Percentiles rank a stretch among this genome's conserved stretches.
Evolutionary conservation across 2,113 vertebrate genomes (phyloP).

Genomic region (Psettodes erumei): DNA sequence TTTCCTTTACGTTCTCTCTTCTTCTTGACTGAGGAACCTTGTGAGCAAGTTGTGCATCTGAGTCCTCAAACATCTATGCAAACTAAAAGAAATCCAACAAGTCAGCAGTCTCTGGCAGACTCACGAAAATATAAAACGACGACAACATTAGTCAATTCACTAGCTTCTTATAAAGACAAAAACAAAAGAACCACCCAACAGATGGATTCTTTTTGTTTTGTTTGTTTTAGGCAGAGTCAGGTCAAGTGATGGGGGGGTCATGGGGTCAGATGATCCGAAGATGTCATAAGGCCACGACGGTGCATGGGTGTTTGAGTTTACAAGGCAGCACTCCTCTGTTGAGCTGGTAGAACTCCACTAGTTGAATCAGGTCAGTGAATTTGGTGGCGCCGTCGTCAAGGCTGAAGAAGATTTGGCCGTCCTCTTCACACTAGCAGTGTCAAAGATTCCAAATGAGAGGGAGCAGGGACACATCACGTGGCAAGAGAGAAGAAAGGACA

Average conservation of each 20-base stretch:
- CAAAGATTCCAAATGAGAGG: not conserved
- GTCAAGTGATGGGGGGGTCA: slow-evolving; percentile 62
- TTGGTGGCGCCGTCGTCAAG: slow-evolving; percentile 97
- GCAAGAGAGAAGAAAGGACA: not conserved
- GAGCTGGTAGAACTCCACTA: slow-evolving; percentile 99
- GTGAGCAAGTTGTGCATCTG: slow-evolving; percentile 40
- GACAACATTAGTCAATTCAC: slow-evolving; percentile 71
- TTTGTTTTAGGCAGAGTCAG: slow-evolving; percentile 73
- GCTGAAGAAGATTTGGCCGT: slow-evolving; percentile 95
- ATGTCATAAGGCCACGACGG: slow-evolving; percentile 98
- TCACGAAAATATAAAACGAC: slow-evolving; percentile 46
- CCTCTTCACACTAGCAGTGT: slow-evolving; percentile 89
- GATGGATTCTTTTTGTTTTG: slow-evolving; percentile 46
- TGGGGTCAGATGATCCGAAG: slow-evolving; percentile 54
- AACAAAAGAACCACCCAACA: slow-evolving; percentile 49
- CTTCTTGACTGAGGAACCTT: slow-evolving; percentile 16
- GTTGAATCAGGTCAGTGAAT: slow-evolving; percentile 98
- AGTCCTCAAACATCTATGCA: slow-evolving; percentile 55
- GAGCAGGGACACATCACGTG: slow-evolving; percentile 32
- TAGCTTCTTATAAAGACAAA: slow-evolving; percentile 66
- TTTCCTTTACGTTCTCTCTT: slow-evolving; percentile 42
- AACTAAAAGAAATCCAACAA: slow-evolving; percentile 37
- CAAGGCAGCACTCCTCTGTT: slow-evolving; percentile 98
- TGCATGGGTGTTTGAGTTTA: slow-evolving; percentile 98
- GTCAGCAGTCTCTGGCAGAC: slow-evolving; percentile 65